Base-by-base conservation (phyloP, 2,888 invertebrate species). In the Pemphredon lugubris region DNA sequence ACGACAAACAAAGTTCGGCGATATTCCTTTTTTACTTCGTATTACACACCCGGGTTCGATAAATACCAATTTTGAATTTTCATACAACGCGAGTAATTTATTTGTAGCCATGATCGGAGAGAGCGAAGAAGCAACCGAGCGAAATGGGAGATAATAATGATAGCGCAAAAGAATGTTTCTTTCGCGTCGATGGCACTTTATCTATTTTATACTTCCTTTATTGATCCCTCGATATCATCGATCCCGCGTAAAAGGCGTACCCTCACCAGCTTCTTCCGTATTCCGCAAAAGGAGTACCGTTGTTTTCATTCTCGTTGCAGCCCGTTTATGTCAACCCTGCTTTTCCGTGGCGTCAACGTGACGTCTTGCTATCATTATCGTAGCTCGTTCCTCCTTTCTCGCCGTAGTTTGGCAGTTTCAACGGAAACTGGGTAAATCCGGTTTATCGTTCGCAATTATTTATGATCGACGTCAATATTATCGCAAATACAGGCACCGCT, bases 231-330 rank as follows among this genome's bases (percentile, higher is more conserved):
- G 21, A 9, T 13, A 14, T 23, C n/a, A 44, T 50, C 14, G 30
- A 13, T 21, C 14, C 7, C 14, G 11, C 16, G 32, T 42, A 18
- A 23, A 16, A 14, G 13, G 6, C 30, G 26, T 47, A 6, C 9
- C 30, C 13, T 50, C 42, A 40, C 51, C 51, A 60, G 51, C 53
- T 39, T 67, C 61, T 67, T 67, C 39, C 26, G 57, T 60, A 57
- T 64, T 73, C 55, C 45, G 45, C 6, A 32, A 54, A 53, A 44
- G 48, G 47, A 50, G 61, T 69, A 68, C 69, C 78, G 76, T 79
- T 79, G 75, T 79, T 75, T 81, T 79, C 79, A 73, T 79, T 79
- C 77, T 60, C 75, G 63, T 71, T 68, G 71, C 70, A 64, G 73
- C 66, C 70, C 72, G 77, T 73, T 73, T 73, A 67, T 76, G 81